These are phyloP conservation scores for Leptinotarsa haldemani DNA, from an alignment of 2,888 invertebrate species.

Conservation along the genomic window DNA sequence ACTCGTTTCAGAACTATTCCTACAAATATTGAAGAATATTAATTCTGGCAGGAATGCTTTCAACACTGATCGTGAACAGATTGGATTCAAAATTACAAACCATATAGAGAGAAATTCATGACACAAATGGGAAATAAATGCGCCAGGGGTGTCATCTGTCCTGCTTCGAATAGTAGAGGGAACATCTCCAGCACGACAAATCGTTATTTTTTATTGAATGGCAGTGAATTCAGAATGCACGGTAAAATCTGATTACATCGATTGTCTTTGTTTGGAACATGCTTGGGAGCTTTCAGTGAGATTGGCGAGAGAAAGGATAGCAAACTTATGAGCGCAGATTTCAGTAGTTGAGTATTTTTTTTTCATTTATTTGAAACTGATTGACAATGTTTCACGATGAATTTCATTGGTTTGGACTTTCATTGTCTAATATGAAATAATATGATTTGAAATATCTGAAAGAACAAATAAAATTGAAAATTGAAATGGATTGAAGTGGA, in stretches of 20 bases:
- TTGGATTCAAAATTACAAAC: constrained; percentile 45
- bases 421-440: no score
- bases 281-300: constrained; percentile 3
- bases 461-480: no score
- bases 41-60: constrained; percentile 11
- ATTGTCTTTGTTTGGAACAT: constrained; percentile 24
- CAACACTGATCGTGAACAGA: constrained; percentile 14
- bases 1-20: no score
- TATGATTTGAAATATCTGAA: no score
- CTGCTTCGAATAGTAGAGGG: constrained; percentile 41
- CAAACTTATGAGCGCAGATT: background rate
- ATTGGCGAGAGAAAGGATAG: background rate
- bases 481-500: no score
- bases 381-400: no score
- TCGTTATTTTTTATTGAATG: constrained; percentile 47
- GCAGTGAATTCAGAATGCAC: constrained; percentile 39
- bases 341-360: background rate
- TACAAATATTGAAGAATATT: background rate
- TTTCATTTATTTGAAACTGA: background rate
- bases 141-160: constrained; percentile 48
- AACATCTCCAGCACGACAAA: constrained; percentile 39
- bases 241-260: constrained; percentile 41
- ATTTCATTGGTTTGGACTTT: no score
- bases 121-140: constrained; percentile 55
- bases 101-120: constrained; percentile 51